phyloP scores from a whole-genome alignment of 2,797 vertebrate genomes.

The Odontamblyopus rebecca region DNA sequence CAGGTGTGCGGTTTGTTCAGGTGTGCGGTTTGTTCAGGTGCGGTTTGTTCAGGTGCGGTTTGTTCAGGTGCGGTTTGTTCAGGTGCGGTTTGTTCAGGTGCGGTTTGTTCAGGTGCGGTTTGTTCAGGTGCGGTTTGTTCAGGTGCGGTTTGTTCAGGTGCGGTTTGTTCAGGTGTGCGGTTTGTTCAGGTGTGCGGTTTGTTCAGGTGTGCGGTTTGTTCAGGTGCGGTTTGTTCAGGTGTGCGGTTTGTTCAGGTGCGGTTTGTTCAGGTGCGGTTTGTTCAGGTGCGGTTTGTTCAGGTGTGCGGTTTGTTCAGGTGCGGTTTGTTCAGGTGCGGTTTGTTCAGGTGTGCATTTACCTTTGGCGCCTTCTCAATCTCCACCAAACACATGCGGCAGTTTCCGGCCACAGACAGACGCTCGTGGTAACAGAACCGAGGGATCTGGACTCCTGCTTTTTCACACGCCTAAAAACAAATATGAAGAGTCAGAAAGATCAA shows the following conservation, averaged over 20 bases:
- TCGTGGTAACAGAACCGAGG: constrained; percentile 98
- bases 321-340: not conserved
- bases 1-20: no score
- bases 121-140: not conserved
- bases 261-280: no score
- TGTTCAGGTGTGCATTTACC: constrained; percentile 40
- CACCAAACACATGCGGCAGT: constrained; percentile 98
- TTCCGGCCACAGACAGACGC: constrained; percentile 94
- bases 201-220: no score
- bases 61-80: no score
- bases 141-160: no score
- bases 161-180: not conserved
- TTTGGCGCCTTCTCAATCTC: constrained; percentile 92
- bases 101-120: not conserved
- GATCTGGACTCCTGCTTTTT: constrained; percentile 94
- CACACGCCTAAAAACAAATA: constrained; percentile 83
- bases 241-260: no score
- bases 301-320: no score
- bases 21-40: no score
- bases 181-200: not conserved
- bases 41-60: not conserved
- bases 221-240: no score
- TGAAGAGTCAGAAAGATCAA: no score
- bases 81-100: no score
- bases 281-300: no score